Evolutionary conservation across 1,140 invertebrate species (phyloP), one percentile per base, ranked within the genome.

Genomic region (Andrena cerasifolii): DNA sequence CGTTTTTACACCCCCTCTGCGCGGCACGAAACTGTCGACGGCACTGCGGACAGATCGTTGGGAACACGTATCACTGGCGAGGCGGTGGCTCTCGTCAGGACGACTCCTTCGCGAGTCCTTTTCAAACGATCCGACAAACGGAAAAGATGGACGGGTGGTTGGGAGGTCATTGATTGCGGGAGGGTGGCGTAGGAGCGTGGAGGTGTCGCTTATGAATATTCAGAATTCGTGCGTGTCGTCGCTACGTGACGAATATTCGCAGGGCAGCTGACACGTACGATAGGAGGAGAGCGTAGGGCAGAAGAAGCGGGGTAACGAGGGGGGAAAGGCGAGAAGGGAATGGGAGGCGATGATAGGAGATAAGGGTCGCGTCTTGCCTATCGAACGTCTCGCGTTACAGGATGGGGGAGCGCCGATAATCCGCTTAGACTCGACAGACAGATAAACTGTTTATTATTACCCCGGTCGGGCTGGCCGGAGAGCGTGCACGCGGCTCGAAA

Each of bases 391-490:
- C 82, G 78, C 16, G 80, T 87, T 83, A 84, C 82, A 61, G 59
- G 66, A 67, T 58, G 68, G 74, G 72, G 72, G 65, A 65, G 56
- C 66, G 47, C 51, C 75, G 84, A 82, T 88, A 89, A 89, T 89
- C 88, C 86, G 84, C 84, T 87, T 83, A 82, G n/a, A 51, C 83
- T 78, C 79, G 77, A 82, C 78, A 66, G 72, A 82, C 72, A 80
- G 87, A 89, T 89, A 89, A 89, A 88, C 87, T 85, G 88, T 89
- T 89, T 88, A 88, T 89, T 88, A 89, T 88, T 89, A 85, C 84
- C 86, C 18, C 14, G 61, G 51, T 77, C 75, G 59, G 47, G 28
- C 14, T 45, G 16, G 47, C 40, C n/a, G n/a, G 51, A 10, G 8
- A 21, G 18, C 28, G 18, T 70, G 24, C 36, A 58, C 5, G 24